phyloP scores from a whole-genome alignment of 2,113 vertebrate species.

The Pyrgilauda ruficollis region DNA sequence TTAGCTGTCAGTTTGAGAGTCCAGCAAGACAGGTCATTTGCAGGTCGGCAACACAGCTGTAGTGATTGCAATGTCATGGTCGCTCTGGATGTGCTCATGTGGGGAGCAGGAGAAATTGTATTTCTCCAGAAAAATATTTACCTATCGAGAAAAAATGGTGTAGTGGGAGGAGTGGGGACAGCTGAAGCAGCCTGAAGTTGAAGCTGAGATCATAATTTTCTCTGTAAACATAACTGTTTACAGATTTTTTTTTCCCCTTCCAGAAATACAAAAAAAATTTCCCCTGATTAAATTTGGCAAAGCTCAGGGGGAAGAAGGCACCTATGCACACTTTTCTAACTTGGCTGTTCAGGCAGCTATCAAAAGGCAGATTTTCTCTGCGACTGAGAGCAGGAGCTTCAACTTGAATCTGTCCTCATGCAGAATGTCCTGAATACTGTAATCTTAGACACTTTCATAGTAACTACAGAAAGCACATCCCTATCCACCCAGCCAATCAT shows the following conservation, averaged over 20 bases:
- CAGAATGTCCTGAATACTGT: background rate
- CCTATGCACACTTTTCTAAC: background rate
- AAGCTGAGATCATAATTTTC: background rate
- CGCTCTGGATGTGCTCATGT: background rate
- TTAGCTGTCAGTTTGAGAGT: background rate
- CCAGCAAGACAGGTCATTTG: background rate
- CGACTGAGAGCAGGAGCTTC: background rate
- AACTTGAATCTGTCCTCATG: background rate
- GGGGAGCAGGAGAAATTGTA: background rate
- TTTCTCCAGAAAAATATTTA: background rate
- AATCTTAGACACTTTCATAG: background rate
- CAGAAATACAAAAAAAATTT: background rate
- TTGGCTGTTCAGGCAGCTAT: background rate
- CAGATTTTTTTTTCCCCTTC: background rate
- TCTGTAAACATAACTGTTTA: background rate
- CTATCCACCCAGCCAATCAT: background rate
- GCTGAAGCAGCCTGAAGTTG: background rate
- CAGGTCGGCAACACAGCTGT: background rate
- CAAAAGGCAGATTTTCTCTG: background rate
- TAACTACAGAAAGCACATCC: background rate
- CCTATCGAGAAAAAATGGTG: background rate
- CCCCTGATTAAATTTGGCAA: background rate
- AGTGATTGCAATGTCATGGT: background rate
- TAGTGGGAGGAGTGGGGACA: background rate
- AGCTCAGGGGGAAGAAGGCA: background rate